A percentile compares a stretch with the other conserved stretches of the same genome.
Evolutionary conservation across 1,140 invertebrate species (phyloP).

Genomic region (Drosophila rhopaloa): DNA sequence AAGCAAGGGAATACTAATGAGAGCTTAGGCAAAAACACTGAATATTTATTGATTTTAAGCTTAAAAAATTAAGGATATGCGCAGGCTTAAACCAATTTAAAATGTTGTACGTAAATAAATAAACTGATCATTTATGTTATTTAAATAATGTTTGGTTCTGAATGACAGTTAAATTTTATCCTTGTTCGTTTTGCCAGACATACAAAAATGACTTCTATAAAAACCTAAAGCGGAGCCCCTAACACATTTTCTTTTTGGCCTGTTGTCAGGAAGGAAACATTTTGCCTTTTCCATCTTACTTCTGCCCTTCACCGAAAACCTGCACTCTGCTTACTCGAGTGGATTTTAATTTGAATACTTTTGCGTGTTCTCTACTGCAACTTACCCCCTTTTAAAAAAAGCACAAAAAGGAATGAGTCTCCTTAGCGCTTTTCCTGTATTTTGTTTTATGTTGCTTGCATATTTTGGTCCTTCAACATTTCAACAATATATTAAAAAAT

Average conservation of each 20-base stretch:
- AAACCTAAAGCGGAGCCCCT: conserved; percentile 1
- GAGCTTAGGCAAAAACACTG: background rate
- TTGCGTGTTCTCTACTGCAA: conserved; percentile 30
- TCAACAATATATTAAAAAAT: conserved; percentile 51
- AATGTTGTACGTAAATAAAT: background rate
- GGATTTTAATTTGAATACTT: conserved; percentile 81
- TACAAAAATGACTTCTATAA: conserved; percentile 2
- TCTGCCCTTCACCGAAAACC: conserved; percentile 18
- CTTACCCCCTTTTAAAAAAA: conserved; percentile 3
- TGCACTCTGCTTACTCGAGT: conserved; percentile 57
- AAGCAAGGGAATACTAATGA: conserved; percentile 7
- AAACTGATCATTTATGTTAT: background rate
- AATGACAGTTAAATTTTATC: background rate
- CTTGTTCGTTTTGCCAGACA: background rate
- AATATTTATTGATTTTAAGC: background rate
- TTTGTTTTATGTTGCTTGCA: conserved; percentile 36
- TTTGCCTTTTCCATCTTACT: conserved; percentile 22
- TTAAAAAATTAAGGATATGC: background rate
- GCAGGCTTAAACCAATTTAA: background rate
- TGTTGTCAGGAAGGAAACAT: conserved; percentile 56
- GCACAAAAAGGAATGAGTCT: conserved; percentile 1
- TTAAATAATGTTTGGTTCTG: background rate
- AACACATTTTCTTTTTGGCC: conserved; percentile 29
- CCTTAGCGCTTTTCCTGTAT: conserved; percentile 14
- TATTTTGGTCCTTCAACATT: conserved; percentile 31